Percentiles rank a stretch among this genome's conserved stretches.
Conservation (phyloP, 2,113 vertebrate species). For the Macrotus californicus region DNA sequence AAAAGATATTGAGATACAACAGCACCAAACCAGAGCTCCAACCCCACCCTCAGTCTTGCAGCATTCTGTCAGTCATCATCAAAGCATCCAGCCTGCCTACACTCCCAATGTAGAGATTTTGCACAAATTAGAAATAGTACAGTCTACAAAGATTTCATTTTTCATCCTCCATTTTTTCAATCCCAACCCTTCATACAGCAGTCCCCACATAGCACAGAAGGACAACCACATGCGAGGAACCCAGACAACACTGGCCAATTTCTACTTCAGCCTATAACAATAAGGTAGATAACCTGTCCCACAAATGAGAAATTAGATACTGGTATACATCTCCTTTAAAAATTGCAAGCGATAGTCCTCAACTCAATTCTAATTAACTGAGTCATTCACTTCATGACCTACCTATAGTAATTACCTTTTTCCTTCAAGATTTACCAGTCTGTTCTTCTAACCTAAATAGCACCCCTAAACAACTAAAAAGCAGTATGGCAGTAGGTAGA, state of each 20-base stretch:
- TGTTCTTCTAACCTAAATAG: conserved; percentile 13
- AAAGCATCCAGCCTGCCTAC: background rate
- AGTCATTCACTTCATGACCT: background rate
- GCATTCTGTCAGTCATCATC: conserved; percentile 29
- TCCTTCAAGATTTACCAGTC: background rate
- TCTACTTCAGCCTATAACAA: background rate
- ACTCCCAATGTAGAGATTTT: conserved; percentile 22
- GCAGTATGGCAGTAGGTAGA: background rate
- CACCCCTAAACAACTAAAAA: conserved; percentile 15
- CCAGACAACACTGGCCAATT: background rate
- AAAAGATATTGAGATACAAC: conserved; percentile 18
- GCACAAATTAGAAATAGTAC: conserved; percentile 24
- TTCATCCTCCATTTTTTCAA: background rate
- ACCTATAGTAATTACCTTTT: background rate
- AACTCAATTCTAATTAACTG: conserved; percentile 18
- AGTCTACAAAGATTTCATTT: conserved; percentile 15
- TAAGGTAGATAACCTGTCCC: background rate
- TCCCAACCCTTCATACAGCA: background rate
- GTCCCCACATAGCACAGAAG: background rate
- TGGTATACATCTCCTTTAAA: background rate
- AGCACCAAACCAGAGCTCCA: conserved; percentile 21
- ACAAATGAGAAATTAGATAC: background rate
- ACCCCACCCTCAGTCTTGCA: conserved; percentile 34
- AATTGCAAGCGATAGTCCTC: background rate
- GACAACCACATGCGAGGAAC: conserved; percentile 1